Conservation (phyloP, 2,113 vertebrate species). For the Mustelus asterias region DNA sequence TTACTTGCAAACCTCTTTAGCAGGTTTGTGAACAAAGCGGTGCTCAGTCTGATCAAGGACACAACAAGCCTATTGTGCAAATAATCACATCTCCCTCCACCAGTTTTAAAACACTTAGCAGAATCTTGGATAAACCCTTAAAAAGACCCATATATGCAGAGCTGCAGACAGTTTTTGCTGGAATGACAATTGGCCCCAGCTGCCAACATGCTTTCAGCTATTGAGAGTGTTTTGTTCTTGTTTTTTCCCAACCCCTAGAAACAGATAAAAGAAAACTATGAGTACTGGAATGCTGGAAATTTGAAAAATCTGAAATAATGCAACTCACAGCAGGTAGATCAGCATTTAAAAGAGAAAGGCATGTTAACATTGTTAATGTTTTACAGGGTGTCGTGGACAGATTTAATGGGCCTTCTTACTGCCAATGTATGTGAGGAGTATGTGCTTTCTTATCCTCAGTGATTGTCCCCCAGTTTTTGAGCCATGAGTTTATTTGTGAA, state of each 20-base stretch:
- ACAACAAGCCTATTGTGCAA: background rate
- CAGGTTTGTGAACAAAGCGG: background rate
- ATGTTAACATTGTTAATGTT: constrained; percentile 3
- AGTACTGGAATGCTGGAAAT: constrained; percentile 21
- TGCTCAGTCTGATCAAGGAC: background rate
- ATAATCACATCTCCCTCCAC: background rate
- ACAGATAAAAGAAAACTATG: background rate
- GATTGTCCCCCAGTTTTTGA: too few relatives aligned
- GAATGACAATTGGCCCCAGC: background rate
- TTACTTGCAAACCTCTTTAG: background rate
- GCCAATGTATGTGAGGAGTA: too few relatives aligned
- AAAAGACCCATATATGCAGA: background rate
- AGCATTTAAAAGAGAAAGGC: background rate
- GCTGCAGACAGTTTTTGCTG: background rate
- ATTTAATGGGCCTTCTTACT: too few relatives aligned
- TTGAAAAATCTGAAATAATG: constrained; percentile 26
- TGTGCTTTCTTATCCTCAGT: too few relatives aligned
- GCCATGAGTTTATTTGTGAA: too few relatives aligned
- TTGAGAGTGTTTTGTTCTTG: background rate
- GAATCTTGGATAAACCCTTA: background rate
- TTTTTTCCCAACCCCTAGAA: background rate
- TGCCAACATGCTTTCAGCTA: constrained; percentile 24
- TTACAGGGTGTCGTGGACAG: background rate
- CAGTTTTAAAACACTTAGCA: background rate
- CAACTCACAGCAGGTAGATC: constrained; percentile 18